These are phyloP conservation scores for Stenchaetothrips biformis DNA, from an alignment of 2,888 invertebrate genomes.

Conservation along the genomic window DNA sequence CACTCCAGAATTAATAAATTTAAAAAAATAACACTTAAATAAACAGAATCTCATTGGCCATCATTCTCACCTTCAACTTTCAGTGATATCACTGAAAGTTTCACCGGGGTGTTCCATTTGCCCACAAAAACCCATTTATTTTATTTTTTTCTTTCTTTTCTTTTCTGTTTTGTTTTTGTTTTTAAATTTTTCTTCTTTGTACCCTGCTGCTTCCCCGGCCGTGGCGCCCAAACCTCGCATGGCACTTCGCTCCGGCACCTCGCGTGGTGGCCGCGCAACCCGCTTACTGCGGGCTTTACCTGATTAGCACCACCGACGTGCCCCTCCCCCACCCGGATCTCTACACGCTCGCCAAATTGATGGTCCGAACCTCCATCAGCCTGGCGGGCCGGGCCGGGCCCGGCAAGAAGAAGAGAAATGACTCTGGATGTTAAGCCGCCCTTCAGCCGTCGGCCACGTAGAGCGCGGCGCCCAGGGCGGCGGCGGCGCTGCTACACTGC, in stretches of 20 bases:
- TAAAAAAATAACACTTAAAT: too few species aligned
- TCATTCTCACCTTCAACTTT: too few species aligned
- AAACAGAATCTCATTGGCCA: too few species aligned
- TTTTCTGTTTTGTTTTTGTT: not conserved
- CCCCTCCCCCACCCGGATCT: not conserved
- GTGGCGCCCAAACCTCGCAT: not conserved
- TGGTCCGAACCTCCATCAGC: not conserved
- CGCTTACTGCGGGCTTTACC: constrained; percentile 20
- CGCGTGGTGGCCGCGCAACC: constrained; percentile 1
- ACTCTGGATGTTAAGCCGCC: too few species aligned
- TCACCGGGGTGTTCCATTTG: too few species aligned
- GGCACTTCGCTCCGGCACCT: constrained; percentile 9
- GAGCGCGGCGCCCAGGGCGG: too few species aligned
- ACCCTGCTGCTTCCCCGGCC: not conserved
- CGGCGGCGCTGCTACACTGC: too few species aligned
- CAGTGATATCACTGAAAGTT: too few species aligned
- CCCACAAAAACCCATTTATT: too few species aligned
- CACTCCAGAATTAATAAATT: too few species aligned
- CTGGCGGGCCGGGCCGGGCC: not conserved
- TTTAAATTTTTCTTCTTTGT: not conserved
- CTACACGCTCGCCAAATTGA: not conserved
- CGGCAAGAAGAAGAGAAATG: not conserved
- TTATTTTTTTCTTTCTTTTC: not conserved
- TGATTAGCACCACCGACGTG: not conserved
- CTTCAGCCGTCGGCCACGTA: too few species aligned